A percentile compares a stretch with the other conserved stretches of the same genome.
Evolutionary conservation across 2,113 vertebrate genomes (phyloP).

Genomic region (Corynorhinus townsendii): DNA sequence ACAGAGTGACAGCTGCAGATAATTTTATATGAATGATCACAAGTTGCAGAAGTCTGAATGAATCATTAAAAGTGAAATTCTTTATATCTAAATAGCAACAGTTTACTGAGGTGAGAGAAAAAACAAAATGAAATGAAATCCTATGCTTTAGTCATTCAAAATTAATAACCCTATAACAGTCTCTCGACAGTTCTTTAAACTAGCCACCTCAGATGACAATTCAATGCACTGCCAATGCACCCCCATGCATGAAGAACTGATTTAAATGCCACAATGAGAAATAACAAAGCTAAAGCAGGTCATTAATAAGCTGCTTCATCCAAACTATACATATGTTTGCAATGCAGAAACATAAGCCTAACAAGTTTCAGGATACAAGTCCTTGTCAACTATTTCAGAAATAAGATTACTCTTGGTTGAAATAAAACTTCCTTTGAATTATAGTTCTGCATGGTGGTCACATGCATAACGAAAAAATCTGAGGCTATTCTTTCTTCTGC

Average conservation of each 20-base stretch:
- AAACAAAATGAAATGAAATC: background rate
- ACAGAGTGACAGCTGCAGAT: background rate
- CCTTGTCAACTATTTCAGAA: background rate
- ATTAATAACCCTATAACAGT: background rate
- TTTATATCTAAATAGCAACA: background rate
- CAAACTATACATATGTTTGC: background rate
- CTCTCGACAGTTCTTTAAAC: conserved; percentile 10
- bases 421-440: conserved; percentile 2
- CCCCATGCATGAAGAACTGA: background rate
- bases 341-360: background rate
- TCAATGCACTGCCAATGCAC: background rate
- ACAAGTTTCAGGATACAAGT: background rate
- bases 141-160: background rate
- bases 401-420: background rate
- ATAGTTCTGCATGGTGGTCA: background rate
- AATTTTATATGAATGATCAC: background rate
- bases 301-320: background rate
- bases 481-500: background rate
- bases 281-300: background rate
- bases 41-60: background rate
- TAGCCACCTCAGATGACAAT: background rate
- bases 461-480: background rate
- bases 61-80: conserved; percentile 1
- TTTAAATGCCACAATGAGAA: background rate
- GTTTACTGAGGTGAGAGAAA: background rate